Conservation (phyloP, 2,113 vertebrate genomes). For the Tragelaphus strepsiceros region DNA sequence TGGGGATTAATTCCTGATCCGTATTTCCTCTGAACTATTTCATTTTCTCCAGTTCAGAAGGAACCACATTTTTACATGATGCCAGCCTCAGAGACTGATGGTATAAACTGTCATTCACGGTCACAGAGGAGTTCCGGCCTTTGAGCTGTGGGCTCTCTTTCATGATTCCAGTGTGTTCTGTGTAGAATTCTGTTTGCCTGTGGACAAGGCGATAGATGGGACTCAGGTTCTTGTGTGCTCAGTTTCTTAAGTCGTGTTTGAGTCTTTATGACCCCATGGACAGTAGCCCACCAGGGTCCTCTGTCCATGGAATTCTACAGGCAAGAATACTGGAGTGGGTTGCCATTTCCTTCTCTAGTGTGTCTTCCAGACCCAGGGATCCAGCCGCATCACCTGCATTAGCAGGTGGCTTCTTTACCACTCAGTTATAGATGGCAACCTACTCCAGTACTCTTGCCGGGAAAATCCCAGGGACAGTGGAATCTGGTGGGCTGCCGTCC, state of each 20-base stretch:
- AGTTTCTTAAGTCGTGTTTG: neutral
- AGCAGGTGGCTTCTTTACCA: neutral
- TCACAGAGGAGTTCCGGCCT: neutral
- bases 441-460: neutral
- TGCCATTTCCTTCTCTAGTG: neutral
- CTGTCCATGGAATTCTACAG: neutral
- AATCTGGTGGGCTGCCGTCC: neutral
- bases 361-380: neutral
- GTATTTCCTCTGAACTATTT: constrained; percentile 27
- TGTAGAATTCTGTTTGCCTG: fast-evolving
- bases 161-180: fast-evolving
- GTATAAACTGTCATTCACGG: neutral
- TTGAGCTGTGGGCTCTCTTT: neutral
- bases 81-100: neutral
- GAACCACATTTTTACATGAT: constrained; percentile 1
- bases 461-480: fast-evolving
- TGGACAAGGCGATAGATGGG: fast-evolving
- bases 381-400: fast-evolving
- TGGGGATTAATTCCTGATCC: constrained; percentile 64
- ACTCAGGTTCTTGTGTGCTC: neutral
- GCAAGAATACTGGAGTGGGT: neutral
- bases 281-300: neutral
- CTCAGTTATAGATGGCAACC: neutral
- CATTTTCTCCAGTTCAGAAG: neutral
- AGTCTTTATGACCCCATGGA: neutral